Evolutionary conservation across 2,888 invertebrate genomes (phyloP), one percentile per base, ranked within the genome.

Genomic region (Drosophila stalkeri): DNA sequence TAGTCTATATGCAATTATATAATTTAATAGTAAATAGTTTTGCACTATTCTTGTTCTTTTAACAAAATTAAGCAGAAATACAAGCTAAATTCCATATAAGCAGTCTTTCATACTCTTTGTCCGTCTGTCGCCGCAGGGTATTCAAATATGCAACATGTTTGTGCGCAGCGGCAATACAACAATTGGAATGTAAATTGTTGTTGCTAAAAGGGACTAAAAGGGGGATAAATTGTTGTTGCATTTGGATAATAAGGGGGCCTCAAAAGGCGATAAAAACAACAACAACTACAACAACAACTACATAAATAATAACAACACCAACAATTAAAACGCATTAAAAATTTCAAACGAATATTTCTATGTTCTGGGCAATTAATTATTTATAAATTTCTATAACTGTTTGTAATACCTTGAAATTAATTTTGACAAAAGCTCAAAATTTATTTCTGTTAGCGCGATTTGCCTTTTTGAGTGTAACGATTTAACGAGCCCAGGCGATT

Each of bases 121-220:
- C 6, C 20, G 1, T 9, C 5, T 9, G 16, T 1, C 8, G 16
- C 16, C 23, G 8, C 20, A 6, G 52, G 52, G 37, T 41, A 31
- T 43, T 7, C n/a, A 27, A n/a, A 55, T 55, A 39, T n/a, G n/a
- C 46, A 23, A 27, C 14, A 54, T 52, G n/a, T 35, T 35, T 35
- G 37, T n/a, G 16, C 35, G 52, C 35, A 31, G 12, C 18, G 54
- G 39, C 37, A 54, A 23, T 12, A 55, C 23, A 55, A 78, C 64
- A 80, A 65, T 77, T 73, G 71, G 67, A 73, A 76, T 80, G 71
- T 65, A 77, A 84, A 88, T 80, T 80, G 83, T 69, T 82, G 74
- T 35, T 35, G 67, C 68, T 41, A 62, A n/a, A 14, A 11, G 35
- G 16, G 20, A 2, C 20, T 52, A n/a, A 14, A 20, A 16, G 16